phyloP scores from a whole-genome alignment of 1,140 invertebrate species.

The Diorhabda sublineata region DNA sequence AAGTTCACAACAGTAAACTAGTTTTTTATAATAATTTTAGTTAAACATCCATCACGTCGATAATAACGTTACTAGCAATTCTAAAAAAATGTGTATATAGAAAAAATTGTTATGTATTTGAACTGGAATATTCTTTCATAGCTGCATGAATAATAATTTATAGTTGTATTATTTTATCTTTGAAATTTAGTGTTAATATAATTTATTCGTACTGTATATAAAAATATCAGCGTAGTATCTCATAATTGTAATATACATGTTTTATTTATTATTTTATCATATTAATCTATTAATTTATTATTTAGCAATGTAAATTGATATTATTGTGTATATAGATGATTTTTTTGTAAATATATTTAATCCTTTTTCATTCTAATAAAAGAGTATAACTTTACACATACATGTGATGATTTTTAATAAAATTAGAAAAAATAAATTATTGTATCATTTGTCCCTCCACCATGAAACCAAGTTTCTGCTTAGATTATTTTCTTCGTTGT shows the following conservation, averaged over 20 bases:
- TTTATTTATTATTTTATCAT: constrained; percentile 25
- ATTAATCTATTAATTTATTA: constrained; percentile 27
- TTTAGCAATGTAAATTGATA: constrained; percentile 25
- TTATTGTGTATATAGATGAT: constrained; percentile 22
- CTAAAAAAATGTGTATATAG: no score
- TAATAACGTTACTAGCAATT: no score
- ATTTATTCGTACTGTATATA: constrained; percentile 36
- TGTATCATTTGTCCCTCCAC: not conserved
- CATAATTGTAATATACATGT: constrained; percentile 32
- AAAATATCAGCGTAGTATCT: constrained; percentile 34
- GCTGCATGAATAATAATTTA: no score
- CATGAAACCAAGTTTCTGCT: no score
- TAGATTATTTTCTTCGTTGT: no score
- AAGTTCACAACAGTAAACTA: no score
- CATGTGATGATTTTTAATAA: not conserved
- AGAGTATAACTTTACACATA: not conserved
- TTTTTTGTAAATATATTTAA: constrained; percentile 21
- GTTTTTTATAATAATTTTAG: no score
- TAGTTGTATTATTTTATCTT: constrained; percentile 6
- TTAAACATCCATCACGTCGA: no score
- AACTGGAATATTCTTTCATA: no score
- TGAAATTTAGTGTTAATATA: not conserved
- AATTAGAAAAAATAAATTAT: not conserved
- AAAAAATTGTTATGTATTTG: no score
- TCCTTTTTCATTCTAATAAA: constrained; percentile 29